phyloP scores from a whole-genome alignment of 2,888 invertebrate genomes.

The Drosophila emarginata region DNA sequence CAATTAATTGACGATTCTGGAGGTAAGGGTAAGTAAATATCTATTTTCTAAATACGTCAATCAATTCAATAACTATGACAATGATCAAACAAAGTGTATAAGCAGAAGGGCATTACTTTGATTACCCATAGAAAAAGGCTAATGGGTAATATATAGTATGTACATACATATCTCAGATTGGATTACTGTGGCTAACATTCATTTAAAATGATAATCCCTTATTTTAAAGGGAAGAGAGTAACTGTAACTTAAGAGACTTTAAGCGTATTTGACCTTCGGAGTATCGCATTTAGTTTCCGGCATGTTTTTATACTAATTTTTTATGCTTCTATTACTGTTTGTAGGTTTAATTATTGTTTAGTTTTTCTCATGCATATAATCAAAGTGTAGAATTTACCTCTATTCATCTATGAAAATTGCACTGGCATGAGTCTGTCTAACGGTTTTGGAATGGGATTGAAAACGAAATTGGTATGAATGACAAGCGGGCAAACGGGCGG shows the following conservation, averaged over 20 bases:
- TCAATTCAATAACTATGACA: constrained; percentile 19
- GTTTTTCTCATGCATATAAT: constrained; percentile 60
- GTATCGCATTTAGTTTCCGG: neutral
- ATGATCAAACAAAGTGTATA: constrained; percentile 9
- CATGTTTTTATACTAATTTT: neutral
- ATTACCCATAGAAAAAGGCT: no score
- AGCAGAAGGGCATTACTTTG: constrained; percentile 7
- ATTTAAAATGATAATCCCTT: neutral
- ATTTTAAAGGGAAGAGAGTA: neutral
- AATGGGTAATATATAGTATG: no score
- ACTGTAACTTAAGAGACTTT: no score
- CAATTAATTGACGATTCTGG: constrained; percentile 38
- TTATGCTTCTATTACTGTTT: neutral
- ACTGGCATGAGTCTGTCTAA: constrained; percentile 25
- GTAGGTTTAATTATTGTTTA: constrained; percentile 35
- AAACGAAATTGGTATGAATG: constrained; percentile 2
- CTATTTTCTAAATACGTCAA: constrained; percentile 24
- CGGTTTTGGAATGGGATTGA: constrained; percentile 5
- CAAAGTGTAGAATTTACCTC: constrained; percentile 35
- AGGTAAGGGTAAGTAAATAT: constrained; percentile 5
- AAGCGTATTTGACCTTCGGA: neutral
- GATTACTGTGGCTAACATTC: no score
- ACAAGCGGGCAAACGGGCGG: neutral
- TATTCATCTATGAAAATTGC: constrained; percentile 50
- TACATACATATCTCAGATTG: no score